Conservation (phyloP, 2,113 vertebrate genomes). For the Sinocyclocheilus maitianheensis region DNA sequence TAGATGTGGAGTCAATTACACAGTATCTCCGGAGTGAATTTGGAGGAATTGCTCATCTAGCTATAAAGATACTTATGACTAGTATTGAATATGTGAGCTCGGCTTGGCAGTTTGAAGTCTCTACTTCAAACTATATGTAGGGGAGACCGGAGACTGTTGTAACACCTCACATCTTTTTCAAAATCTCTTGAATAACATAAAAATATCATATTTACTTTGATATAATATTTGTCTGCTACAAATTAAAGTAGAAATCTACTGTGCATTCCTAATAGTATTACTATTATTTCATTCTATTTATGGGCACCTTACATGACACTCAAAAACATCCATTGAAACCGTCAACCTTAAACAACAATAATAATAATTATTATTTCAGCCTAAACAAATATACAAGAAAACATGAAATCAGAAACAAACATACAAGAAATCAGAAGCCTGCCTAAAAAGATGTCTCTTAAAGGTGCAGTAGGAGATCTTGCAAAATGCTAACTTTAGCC, state of each 20-base stretch:
- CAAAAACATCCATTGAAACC: no score
- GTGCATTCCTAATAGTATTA: no score
- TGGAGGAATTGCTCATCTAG: constrained; percentile 79
- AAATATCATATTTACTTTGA: not conserved
- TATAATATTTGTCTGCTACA: not conserved
- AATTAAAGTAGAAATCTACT: no score
- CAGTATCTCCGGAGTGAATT: constrained; percentile 79
- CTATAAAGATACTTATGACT: constrained; percentile 79
- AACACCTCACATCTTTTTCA: not conserved
- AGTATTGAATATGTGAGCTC: constrained; percentile 68
- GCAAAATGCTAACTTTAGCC: no score
- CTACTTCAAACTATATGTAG: not conserved
- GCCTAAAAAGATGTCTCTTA: no score
- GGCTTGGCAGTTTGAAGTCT: constrained; percentile 51
- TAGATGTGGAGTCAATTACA: constrained; percentile 85
- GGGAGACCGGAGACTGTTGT: not conserved
- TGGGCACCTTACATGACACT: no score
- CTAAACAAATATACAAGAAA: no score
- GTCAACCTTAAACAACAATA: no score
- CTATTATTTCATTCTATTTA: no score
- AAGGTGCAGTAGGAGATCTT: no score
- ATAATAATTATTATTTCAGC: not conserved
- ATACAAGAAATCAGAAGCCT: no score
- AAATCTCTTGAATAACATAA: not conserved
- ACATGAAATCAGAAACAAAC: no score